These are phyloP conservation scores for Prionailurus bengalensis DNA, from an alignment of 2,113 vertebrate species.

Conservation along the genomic window DNA sequence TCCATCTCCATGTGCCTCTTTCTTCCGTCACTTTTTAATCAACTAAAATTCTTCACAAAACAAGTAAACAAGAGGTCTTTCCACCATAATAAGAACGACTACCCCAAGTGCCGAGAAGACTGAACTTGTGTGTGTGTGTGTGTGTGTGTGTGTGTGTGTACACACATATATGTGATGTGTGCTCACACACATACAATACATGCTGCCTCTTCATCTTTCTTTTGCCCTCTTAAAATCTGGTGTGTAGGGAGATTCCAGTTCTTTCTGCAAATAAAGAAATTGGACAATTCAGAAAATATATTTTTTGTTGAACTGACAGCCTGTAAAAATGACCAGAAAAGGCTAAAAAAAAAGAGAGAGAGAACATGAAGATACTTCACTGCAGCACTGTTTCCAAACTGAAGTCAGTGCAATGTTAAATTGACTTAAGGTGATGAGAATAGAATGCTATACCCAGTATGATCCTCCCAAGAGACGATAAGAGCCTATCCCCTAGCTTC, in stretches of 20 bases:
- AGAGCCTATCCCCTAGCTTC: neutral
- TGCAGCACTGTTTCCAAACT: neutral
- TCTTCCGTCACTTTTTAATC: constrained; percentile 10
- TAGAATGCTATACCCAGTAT: no score
- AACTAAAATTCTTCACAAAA: constrained; percentile 5
- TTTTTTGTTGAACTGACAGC: neutral
- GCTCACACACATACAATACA: neutral
- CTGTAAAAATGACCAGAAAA: neutral
- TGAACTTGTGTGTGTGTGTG: neutral
- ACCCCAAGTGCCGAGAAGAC: neutral
- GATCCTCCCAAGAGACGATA: neutral
- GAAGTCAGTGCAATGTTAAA: neutral
- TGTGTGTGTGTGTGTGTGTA: neutral
- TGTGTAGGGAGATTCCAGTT: neutral
- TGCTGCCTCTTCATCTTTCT: neutral
- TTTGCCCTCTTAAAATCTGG: neutral
- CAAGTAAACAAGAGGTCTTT: neutral
- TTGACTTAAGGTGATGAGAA: neutral
- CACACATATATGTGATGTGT: no score
- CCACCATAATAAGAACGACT: neutral
- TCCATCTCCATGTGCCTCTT: neutral
- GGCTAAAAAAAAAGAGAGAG: neutral
- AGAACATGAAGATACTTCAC: neutral
- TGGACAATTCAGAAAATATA: neutral
- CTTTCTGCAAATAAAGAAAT: constrained; percentile 3